phyloP scores from a whole-genome alignment of 2,797 vertebrate genomes.

The Lemur catta region DNA sequence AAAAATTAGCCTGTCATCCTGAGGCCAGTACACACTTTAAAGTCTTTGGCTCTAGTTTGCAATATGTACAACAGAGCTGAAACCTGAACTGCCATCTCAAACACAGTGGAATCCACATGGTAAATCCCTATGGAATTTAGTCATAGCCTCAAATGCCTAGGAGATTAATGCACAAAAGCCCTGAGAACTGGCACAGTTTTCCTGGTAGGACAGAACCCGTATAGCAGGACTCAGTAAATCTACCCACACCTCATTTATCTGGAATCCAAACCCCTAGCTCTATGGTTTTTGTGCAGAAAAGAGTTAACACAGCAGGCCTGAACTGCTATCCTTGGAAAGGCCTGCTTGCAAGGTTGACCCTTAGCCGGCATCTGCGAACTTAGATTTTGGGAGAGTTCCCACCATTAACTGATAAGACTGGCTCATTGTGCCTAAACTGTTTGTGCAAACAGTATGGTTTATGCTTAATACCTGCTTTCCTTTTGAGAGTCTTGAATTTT shows the following conservation, averaged over 20 bases:
- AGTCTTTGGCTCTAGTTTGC: slow-evolving; percentile 77
- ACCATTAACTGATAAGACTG: background rate
- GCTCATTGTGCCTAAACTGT: background rate
- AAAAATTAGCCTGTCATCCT: background rate
- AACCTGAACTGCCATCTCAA: slow-evolving; percentile 60
- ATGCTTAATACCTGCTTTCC: background rate
- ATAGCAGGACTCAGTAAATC: slow-evolving; percentile 56
- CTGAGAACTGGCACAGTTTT: slow-evolving; percentile 64
- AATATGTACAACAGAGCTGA: slow-evolving; percentile 43
- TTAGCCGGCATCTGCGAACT: background rate
- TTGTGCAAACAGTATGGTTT: background rate
- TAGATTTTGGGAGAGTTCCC: background rate
- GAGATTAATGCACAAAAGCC: slow-evolving; percentile 76
- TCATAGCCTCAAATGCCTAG: slow-evolving; percentile 68
- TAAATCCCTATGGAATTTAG: slow-evolving; percentile 77
- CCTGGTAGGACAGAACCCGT: slow-evolving; percentile 44
- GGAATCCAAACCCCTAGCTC: background rate
- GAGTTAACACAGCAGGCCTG: background rate
- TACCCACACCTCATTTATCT: slow-evolving; percentile 48
- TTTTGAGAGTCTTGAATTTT: background rate
- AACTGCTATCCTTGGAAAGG: slow-evolving; percentile 25
- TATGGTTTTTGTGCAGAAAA: slow-evolving; percentile 7
- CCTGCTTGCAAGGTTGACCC: background rate
- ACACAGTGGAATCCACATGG: slow-evolving; percentile 63
- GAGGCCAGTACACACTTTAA: background rate